Evolutionary conservation across 2,888 invertebrate species (phyloP).

Genomic region (Parapristionchus giblindavisi): DNA sequence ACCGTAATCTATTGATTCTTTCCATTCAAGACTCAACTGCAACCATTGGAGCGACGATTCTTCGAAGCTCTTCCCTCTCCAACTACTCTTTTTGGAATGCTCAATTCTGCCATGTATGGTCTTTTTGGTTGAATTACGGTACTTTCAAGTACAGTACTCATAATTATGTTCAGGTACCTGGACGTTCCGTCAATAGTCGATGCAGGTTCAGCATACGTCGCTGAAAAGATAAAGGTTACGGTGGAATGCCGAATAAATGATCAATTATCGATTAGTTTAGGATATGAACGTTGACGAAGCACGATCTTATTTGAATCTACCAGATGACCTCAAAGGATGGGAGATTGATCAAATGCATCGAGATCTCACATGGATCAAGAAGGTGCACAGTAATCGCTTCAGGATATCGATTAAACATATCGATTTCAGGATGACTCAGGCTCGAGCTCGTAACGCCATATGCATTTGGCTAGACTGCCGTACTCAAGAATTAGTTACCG

Average conservation of each 20-base stretch:
- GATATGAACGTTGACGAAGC: slow-evolving; percentile 36
- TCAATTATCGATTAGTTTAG: neutral
- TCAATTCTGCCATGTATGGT: slow-evolving; percentile 39
- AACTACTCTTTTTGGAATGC: slow-evolving; percentile 20
- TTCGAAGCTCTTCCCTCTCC: slow-evolving; percentile 27
- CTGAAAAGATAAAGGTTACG: slow-evolving; percentile 34
- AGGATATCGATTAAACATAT: neutral
- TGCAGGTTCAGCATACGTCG: slow-evolving; percentile 34
- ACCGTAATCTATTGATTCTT: neutral
- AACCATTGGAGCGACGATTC: slow-evolving; percentile 34
- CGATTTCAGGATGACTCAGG: neutral
- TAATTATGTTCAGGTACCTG: slow-evolving; percentile 33
- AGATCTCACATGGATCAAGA: slow-evolving; percentile 11
- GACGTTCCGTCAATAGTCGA: slow-evolving; percentile 33
- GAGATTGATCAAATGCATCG: neutral
- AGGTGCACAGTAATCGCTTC: neutral
- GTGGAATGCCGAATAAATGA: neutral
- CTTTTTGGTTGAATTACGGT: neutral
- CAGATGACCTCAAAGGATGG: slow-evolving; percentile 12
- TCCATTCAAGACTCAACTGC: slow-evolving; percentile 1
- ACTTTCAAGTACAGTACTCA: neutral
- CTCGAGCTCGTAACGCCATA: neutral
- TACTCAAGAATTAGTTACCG: no score
- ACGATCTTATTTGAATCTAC: slow-evolving; percentile 17
- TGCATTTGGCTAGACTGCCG: no score